Base-by-base conservation (phyloP, 2,888 invertebrate species). In the Agapetus fuscipes region DNA sequence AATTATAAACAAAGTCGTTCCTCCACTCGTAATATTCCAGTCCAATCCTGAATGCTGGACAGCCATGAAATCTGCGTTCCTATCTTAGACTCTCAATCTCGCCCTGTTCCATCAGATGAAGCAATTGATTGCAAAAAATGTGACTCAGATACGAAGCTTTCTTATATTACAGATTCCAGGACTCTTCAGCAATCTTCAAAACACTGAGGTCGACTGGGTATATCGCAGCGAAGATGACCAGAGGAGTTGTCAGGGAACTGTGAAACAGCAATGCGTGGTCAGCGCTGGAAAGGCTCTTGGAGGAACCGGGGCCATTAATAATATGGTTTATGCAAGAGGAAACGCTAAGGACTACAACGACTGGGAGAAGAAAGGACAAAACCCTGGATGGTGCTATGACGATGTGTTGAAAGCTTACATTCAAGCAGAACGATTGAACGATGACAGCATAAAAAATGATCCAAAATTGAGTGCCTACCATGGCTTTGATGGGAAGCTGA, bases 401-500 rank as follows among this genome's bases (percentile, higher is more conserved):
- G 54, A 56, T 17, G 53, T 60, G 13, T 49, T 65, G 27, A 52
- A 53, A 5, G 95, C 95, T 55, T 62, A 61, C 49, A 63, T 62
- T 50, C 65, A 63, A 49, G 56, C 60, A 2, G 64, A 66, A 32
- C 89, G 87, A 59, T 12, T 84, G 46, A 86, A 88, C 61, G 89
- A 89, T 0, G 89, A 90, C 55, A 72, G 78, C 3, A 74, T 72
- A 41, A 64, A 65, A 45, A 9, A 20, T 20, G 20, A 20, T 9
- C 20, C n/a, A n/a, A n/a, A 20, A 20, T 20, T 20, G 20, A 20
- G 9, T 28, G 53, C 54, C 45, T 86, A 85, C 52, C 86, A 86
- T 51, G 74, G 76, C 0, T 72, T 65, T 10, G 86, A 84, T 3
- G 88, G 88, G 0, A 77, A 77, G 38, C 54, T 87, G 10, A 87